Percentiles rank a stretch among this genome's conserved stretches.
phyloP scores from a whole-genome alignment of 2,113 vertebrate species.

The Anoplopoma fimbria region DNA sequence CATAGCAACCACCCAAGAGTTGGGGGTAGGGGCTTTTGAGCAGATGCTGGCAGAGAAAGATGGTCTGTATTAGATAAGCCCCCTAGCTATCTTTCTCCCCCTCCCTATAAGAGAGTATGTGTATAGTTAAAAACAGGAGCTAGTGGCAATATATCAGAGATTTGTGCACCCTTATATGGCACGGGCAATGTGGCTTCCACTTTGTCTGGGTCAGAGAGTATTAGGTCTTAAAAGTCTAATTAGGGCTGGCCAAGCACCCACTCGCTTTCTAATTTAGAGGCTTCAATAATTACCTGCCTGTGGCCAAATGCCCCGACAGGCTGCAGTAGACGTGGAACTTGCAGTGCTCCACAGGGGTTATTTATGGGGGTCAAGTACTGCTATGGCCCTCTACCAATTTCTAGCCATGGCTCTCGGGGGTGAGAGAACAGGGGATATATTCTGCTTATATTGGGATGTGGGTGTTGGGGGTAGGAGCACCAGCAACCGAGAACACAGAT shows the following conservation, averaged over 20 bases:
- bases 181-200: background rate
- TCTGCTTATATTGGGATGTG: conserved; percentile 6
- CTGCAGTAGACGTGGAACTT: conserved; percentile 27
- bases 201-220: conserved; percentile 43
- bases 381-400: conserved; percentile 46
- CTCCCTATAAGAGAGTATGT: background rate
- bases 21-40: conserved; percentile 70
- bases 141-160: conserved; percentile 31
- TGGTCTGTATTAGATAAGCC: conserved; percentile 68
- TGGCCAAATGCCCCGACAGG: conserved; percentile 49
- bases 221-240: conserved; percentile 30
- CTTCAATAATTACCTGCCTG: conserved; percentile 61
- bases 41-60: conserved; percentile 70
- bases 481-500: conserved; percentile 37
- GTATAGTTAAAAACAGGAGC: conserved; percentile 52
- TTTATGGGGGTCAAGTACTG: conserved; percentile 67
- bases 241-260: conserved; percentile 24
- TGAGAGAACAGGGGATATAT: conserved; percentile 13
- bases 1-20: conserved; percentile 80
- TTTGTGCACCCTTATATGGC: conserved; percentile 15
- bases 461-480: conserved; percentile 11
- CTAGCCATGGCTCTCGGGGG: background rate
- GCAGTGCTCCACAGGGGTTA: conserved; percentile 51
- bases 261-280: conserved; percentile 58
- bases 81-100: conserved; percentile 8